Base-by-base conservation (phyloP, 1,140 invertebrate species). In the Saccostrea glomerata region DNA sequence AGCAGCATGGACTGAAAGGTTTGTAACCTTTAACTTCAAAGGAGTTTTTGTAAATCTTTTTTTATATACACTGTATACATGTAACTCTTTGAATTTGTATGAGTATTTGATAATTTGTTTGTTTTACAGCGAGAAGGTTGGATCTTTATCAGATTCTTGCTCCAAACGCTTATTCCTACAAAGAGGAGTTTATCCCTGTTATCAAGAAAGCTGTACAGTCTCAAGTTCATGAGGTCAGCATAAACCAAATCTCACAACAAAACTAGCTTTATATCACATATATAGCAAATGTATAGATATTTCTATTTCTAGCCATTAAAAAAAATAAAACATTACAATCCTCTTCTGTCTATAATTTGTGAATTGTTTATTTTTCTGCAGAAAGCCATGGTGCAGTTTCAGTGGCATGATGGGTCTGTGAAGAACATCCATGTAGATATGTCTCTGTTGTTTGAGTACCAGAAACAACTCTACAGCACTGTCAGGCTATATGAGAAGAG, bases 361-460 rank as follows among this genome's bases (percentile, higher is more conserved):
- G 36, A 84, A n/a, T 55, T 89, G 12, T 58, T 15, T 82, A 25
- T 90, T 86, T 20, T 9, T 84, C 88, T 90, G n/a, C 89, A 94
- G 93, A 94, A 93, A 93, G 94, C 94, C 20, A 95, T 95, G 95
- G 92, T 94, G 12, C 95, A 95, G 92, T 95, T 95, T 86, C 86
- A 92, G 20, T 95, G 95, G 95, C 93, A 94, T 91, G 95, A 95
- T 92, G 95, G 95, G 7, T 92, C 94, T 17, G 90, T 93, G 47
- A 95, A 94, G 89, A 95, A 95, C 90, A 92, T 95, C 56, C 95
- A 95, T 87, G 94, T 95, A 20, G 94, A 95, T 89, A 93, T 95
- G 93, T 92, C 93, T 1, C 91, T 94, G 87, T 88, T 95, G 73
- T 95, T 95, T 93, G 94, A 95, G 86, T 95, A 95, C 90, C 95